A percentile compares a stretch with the other conserved stretches of the same genome.
Evolutionary conservation across 2,797 vertebrate genomes (phyloP).

Genomic region (Euthynnus affinis): DNA sequence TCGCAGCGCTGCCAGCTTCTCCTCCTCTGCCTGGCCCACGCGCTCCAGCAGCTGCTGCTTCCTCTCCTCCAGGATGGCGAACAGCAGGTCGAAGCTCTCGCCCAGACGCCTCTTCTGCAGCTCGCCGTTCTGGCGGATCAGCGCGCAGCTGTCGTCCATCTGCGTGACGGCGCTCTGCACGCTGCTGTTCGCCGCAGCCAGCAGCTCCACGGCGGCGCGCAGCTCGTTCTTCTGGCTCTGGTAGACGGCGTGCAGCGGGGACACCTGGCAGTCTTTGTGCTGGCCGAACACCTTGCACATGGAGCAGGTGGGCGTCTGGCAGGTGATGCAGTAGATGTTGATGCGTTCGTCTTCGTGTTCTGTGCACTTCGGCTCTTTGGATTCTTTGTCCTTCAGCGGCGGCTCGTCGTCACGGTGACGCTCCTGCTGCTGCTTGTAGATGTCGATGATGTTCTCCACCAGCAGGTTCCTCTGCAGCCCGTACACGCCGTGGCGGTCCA

Average conservation of each 20-base stretch:
- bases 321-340: slow-evolving; percentile 94
- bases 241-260: slow-evolving; percentile 87
- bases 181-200: slow-evolving; percentile 88
- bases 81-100: slow-evolving; percentile 87
- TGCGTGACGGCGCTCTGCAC: slow-evolving; percentile 87
- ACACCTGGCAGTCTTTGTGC: slow-evolving; percentile 93
- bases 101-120: slow-evolving; percentile 86
- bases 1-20: slow-evolving; percentile 84
- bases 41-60: slow-evolving; percentile 87
- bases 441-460: slow-evolving; percentile 95
- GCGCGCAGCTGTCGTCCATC: slow-evolving; percentile 88
- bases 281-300: slow-evolving; percentile 95
- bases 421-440: slow-evolving; percentile 90
- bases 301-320: slow-evolving; percentile 92
- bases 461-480: slow-evolving; percentile 93
- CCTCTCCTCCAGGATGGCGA: slow-evolving; percentile 87
- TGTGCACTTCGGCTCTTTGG: slow-evolving; percentile 86
- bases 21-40: slow-evolving; percentile 84
- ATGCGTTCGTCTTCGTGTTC: slow-evolving; percentile 92
- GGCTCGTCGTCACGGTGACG: neutral
- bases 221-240: slow-evolving; percentile 91
- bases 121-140: slow-evolving; percentile 88
- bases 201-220: slow-evolving; percentile 89
- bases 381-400: slow-evolving; percentile 68
- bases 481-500: slow-evolving; percentile 93